Evolutionary conservation across 2,113 vertebrate genomes (phyloP).

Genomic region (Raphicerus campestris): DNA sequence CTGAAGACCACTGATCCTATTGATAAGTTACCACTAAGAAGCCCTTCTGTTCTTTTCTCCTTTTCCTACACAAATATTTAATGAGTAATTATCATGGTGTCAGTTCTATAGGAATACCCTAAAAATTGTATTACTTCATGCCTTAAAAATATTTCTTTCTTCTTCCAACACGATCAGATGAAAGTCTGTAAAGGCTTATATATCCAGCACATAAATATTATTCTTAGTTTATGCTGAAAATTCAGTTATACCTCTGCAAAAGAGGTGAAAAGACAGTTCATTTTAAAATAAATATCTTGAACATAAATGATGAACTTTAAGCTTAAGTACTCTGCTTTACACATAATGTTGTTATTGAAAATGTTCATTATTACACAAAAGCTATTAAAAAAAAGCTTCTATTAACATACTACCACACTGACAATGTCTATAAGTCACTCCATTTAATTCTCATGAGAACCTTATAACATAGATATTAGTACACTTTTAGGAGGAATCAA

Average conservation of each 20-base stretch:
- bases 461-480: not conserved
- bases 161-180: not conserved
- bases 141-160: not conserved
- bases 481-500: not conserved
- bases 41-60: not conserved
- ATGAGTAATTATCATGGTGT: not conserved
- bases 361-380: not conserved
- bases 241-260: not conserved
- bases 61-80: not conserved
- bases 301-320: not conserved
- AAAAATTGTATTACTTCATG: not conserved
- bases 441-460: not conserved
- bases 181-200: not conserved
- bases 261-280: not conserved
- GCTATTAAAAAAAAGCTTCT: not conserved
- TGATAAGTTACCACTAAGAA: not conserved
- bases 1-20: not conserved
- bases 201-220: not conserved
- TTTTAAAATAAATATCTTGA: slow-evolving; percentile 1
- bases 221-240: not conserved
- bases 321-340: not conserved
- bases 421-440: not conserved
- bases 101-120: not conserved
- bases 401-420: not conserved
- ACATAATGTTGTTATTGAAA: not conserved